Percentiles rank a stretch among this genome's conserved stretches.
These are phyloP conservation scores for Neostethus bicornis DNA, from an alignment of 2,797 vertebrate genomes.

Conservation along the genomic window DNA sequence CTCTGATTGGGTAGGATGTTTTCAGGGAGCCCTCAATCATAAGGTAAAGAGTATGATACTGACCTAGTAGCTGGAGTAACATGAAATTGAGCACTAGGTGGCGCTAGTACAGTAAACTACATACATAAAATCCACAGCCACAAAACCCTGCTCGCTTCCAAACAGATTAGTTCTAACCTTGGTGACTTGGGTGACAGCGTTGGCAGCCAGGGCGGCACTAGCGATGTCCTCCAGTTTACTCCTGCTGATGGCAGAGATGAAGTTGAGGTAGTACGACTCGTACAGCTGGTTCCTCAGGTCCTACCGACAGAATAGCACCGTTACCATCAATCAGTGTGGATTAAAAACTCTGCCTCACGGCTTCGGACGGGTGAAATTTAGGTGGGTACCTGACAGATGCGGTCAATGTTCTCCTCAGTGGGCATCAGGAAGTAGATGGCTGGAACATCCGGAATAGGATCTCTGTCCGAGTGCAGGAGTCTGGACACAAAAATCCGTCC, in stretches of 20 bases:
- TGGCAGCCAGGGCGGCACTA: conserved; percentile 91
- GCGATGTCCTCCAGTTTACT: conserved; percentile 98
- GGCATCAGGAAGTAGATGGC: conserved; percentile 97
- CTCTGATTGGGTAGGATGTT: no score
- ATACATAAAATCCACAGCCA: no score
- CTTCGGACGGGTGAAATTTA: not conserved
- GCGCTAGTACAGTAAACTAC: no score
- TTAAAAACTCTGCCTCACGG: not conserved
- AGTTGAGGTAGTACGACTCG: conserved; percentile 96
- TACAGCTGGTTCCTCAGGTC: conserved; percentile 96
- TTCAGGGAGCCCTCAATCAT: no score
- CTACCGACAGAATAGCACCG: conserved; percentile 61
- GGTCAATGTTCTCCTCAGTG: conserved; percentile 96
- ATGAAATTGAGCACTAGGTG: no score
- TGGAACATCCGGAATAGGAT: conserved; percentile 96
- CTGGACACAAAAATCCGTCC: conserved; percentile 65
- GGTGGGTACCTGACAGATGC: conserved; percentile 94
- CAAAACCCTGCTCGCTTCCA: no score
- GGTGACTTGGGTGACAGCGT: conserved; percentile 91
- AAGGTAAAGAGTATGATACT: no score
- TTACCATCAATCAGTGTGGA: not conserved
- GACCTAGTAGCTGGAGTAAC: no score
- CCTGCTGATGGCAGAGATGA: conserved; percentile 97
- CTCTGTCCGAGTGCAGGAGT: conserved; percentile 93
- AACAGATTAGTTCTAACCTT: conserved; percentile 81